Conservation (phyloP, 2,113 vertebrate genomes). For the Cynocephalus volans region DNA sequence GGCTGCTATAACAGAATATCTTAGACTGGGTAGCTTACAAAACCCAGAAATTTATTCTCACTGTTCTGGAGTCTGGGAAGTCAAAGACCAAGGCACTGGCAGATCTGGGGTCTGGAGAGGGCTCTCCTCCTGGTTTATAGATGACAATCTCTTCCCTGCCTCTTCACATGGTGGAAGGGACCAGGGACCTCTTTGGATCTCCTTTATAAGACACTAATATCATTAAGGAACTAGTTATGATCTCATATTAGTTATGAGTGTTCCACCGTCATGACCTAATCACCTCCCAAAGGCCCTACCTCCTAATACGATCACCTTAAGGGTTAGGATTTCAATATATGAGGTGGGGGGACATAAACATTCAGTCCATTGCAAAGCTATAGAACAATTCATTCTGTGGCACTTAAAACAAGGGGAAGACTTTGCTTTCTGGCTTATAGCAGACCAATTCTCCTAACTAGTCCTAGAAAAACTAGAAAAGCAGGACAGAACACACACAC, state of each 20-base stretch:
- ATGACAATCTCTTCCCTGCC: not conserved
- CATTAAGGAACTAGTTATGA: conserved; percentile 12
- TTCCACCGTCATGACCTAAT: not conserved
- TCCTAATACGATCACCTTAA: not conserved
- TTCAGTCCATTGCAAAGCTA: not conserved
- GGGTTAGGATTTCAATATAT: not conserved
- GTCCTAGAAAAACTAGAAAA: not conserved
- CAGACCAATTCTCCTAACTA: not conserved
- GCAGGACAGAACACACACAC: not conserved
- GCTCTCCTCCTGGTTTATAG: not conserved
- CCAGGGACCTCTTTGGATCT: not conserved
- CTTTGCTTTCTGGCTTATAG: not conserved
- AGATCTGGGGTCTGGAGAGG: too few species aligned
- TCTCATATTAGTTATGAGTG: not conserved
- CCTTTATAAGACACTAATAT: not conserved
- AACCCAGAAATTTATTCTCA: not conserved
- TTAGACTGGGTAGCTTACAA: not conserved
- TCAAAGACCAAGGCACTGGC: not conserved
- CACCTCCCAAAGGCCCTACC: not conserved
- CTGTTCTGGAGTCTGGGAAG: not conserved
- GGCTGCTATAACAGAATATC: not conserved
- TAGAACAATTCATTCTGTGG: not conserved
- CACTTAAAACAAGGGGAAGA: not conserved
- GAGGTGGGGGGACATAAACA: not conserved
- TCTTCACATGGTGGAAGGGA: not conserved